phyloP scores from a whole-genome alignment of 2,888 invertebrate genomes.

The Caenorhabditis sinica region DNA sequence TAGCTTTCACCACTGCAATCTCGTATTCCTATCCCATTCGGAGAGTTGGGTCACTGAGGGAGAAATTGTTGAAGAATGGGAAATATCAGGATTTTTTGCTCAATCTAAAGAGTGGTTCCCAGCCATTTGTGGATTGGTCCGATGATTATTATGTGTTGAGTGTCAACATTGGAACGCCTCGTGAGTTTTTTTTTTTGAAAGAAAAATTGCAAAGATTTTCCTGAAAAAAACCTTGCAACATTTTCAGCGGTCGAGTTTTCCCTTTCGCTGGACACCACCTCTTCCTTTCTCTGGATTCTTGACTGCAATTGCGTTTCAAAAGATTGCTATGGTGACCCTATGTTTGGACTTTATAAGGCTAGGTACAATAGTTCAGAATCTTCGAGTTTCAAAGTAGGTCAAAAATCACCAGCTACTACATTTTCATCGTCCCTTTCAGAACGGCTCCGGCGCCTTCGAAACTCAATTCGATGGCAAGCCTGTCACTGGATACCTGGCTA shows the following conservation, averaged over 20 bases:
- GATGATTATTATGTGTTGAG: not conserved
- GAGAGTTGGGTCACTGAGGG: not conserved
- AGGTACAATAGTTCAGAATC: not conserved
- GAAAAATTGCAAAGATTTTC: too few relatives aligned
- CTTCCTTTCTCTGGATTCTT: conserved; percentile 71
- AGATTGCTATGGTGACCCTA: conserved; percentile 77
- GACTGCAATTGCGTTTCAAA: conserved; percentile 66
- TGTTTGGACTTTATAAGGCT: conserved; percentile 68
- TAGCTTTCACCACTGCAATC: not conserved
- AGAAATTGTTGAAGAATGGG: not conserved
- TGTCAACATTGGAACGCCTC: not conserved
- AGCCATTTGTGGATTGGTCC: not conserved
- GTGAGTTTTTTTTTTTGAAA: conserved; percentile 14
- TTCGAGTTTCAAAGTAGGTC: conserved; percentile 76
- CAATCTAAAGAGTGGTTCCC: not conserved
- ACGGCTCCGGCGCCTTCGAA: conserved; percentile 85
- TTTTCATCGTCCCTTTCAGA: too few relatives aligned
- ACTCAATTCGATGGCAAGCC: conserved; percentile 85
- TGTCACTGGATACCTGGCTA: conserved; percentile 52
- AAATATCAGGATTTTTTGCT: not conserved
- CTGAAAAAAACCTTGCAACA: too few relatives aligned
- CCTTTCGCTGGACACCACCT: conserved; percentile 64
- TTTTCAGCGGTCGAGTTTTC: too few relatives aligned
- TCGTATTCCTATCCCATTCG: not conserved
- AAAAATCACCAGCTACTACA: too few relatives aligned